Percentiles rank a stretch among this genome's conserved stretches.
Evolutionary conservation across 1,140 invertebrate species (phyloP).

Genomic region (Papilio glaucus): DNA sequence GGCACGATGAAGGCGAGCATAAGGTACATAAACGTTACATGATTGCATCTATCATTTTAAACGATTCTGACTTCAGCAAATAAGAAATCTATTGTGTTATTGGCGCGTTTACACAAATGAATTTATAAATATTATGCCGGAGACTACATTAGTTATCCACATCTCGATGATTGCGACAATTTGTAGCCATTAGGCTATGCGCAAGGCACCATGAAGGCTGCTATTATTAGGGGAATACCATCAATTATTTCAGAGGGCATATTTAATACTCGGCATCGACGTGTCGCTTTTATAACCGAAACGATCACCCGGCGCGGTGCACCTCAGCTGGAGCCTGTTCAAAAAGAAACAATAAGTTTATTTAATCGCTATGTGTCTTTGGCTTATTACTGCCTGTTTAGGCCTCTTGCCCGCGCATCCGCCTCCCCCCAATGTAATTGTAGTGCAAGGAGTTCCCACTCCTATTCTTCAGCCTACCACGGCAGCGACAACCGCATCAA

Average conservation of each 20-base stretch:
- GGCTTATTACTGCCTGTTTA: constrained; percentile 79
- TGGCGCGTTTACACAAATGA: constrained; percentile 23
- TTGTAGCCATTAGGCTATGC: constrained; percentile 69
- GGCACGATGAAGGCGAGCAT: too few relatives aligned
- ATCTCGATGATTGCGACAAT: constrained; percentile 77
- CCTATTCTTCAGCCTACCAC: constrained; percentile 64
- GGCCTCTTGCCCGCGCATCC: constrained; percentile 66
- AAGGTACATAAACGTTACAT: too few relatives aligned
- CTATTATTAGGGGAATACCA: constrained; percentile 78
- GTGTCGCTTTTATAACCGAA: constrained; percentile 56
- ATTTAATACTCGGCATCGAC: constrained; percentile 74
- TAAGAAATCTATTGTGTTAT: constrained; percentile 20
- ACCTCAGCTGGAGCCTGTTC: constrained; percentile 34
- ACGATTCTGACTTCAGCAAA: neutral
- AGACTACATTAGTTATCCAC: constrained; percentile 67
- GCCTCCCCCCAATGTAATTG: constrained; percentile 58
- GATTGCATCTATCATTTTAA: neutral
- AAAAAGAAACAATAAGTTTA: neutral
- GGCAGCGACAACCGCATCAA: constrained; percentile 49
- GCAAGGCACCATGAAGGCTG: constrained; percentile 78
- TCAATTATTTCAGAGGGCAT: constrained; percentile 72
- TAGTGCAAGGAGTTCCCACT: constrained; percentile 60
- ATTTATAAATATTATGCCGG: constrained; percentile 43
- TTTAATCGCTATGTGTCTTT: constrained; percentile 71
- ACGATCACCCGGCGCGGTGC: constrained; percentile 43